A percentile compares a stretch with the other conserved stretches of the same genome.
These are phyloP conservation scores for Atrina japonica DNA, from an alignment of 2,888 invertebrate species.

Conservation along the genomic window DNA sequence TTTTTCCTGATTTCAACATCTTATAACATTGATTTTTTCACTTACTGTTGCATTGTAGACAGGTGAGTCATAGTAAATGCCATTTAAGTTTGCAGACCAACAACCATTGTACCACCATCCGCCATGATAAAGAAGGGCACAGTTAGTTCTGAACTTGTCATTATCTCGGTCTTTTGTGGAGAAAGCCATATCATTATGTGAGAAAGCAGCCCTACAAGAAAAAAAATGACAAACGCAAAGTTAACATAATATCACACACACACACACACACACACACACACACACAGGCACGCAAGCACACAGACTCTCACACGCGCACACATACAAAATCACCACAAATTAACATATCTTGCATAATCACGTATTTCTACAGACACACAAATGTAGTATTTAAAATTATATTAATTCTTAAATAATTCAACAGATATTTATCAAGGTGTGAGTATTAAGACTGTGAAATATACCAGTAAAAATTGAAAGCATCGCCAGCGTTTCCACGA, in stretches of 20 bases:
- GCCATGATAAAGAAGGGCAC: conserved; percentile 10
- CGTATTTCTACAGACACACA: too few relatives aligned
- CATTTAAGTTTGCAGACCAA: conserved; percentile 21
- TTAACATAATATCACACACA: too few relatives aligned
- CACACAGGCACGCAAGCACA: too few relatives aligned
- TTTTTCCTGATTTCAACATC: too few relatives aligned
- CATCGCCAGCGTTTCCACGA: conserved; percentile 39
- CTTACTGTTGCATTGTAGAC: conserved; percentile 17
- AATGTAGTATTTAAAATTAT: too few relatives aligned
- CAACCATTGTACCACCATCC: conserved; percentile 25
- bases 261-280: too few relatives aligned
- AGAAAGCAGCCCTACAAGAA: conserved; percentile 12
- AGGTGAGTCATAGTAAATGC: conserved; percentile 9
- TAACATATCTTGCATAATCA: too few relatives aligned
- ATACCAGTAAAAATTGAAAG: conserved; percentile 39
- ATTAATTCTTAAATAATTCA: too few relatives aligned
- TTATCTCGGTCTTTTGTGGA: conserved; percentile 22
- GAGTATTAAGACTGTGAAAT: background rate
- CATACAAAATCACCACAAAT: too few relatives aligned
- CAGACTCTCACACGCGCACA: too few relatives aligned
- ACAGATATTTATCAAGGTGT: too few relatives aligned
- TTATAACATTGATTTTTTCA: background rate
- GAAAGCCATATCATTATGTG: conserved; percentile 18
- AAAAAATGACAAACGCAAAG: too few relatives aligned
- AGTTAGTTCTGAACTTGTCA: conserved; percentile 22